Evolutionary conservation across 64 coral and sea anemone genomes (phyloP).

Genomic region (Pocillopora damicornis): DNA sequence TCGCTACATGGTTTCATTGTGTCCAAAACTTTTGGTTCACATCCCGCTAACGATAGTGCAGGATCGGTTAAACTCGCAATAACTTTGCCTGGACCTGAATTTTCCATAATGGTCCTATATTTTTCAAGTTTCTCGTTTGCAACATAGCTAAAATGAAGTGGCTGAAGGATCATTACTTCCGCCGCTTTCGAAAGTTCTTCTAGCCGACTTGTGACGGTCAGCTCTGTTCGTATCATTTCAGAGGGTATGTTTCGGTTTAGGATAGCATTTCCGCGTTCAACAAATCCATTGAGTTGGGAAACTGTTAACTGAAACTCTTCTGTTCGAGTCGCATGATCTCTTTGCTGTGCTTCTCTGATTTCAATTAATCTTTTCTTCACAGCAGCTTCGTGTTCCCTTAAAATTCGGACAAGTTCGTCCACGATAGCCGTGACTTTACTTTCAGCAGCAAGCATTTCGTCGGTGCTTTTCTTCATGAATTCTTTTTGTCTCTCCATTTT

Average conservation of each 20-base stretch:
- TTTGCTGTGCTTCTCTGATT: slow-evolving; percentile 1
- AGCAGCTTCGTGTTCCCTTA: background rate
- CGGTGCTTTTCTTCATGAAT: background rate
- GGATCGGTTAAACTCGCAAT: too few species aligned
- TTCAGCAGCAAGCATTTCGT: background rate
- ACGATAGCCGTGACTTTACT: background rate
- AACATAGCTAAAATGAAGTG: too few species aligned
- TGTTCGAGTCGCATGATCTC: background rate
- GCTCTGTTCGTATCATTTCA: too few species aligned
- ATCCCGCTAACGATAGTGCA: too few species aligned
- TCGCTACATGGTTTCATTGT: background rate
- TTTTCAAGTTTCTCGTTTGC: too few species aligned
- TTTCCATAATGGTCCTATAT: background rate
- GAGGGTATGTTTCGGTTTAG: too few species aligned
- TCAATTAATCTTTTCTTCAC: background rate
- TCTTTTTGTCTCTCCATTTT: background rate
- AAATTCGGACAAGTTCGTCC: background rate
- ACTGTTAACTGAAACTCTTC: background rate
- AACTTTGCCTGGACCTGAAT: too few species aligned
- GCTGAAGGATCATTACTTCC: too few species aligned
- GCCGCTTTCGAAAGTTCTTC: too few species aligned
- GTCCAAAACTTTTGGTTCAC: background rate
- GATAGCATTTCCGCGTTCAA: too few species aligned
- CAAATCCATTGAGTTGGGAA: too few species aligned
- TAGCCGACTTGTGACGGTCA: too few species aligned